A percentile compares a stretch with the other conserved stretches of the same genome.
phyloP scores from a whole-genome alignment of 1,140 invertebrate genomes.

The Orius insidiosus region DNA sequence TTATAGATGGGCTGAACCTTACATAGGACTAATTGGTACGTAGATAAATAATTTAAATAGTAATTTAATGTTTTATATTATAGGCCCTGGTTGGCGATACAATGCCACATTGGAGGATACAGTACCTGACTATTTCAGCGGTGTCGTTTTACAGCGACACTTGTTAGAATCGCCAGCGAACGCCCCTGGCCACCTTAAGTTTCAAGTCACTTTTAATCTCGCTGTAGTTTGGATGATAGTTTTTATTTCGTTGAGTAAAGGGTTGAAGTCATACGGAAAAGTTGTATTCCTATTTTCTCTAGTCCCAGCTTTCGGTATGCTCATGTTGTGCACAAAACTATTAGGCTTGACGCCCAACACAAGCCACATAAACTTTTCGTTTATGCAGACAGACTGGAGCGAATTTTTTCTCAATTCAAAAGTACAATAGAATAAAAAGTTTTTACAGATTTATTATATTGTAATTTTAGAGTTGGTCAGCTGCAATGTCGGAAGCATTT shows the following conservation, averaged over 20 bases:
- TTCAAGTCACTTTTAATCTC: slow-evolving; percentile 76
- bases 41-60: neutral
- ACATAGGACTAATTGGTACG: slow-evolving; percentile 23
- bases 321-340: slow-evolving; percentile 54
- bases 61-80: neutral
- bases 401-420: slow-evolving; percentile 69
- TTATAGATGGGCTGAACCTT: slow-evolving; percentile 67
- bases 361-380: slow-evolving; percentile 40
- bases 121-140: slow-evolving; percentile 66
- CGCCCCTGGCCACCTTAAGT: slow-evolving; percentile 51
- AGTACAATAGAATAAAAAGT: slow-evolving; percentile 26
- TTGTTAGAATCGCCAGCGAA: slow-evolving; percentile 38
- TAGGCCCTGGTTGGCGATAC: slow-evolving; percentile 12
- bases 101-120: slow-evolving; percentile 44
- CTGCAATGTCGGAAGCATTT: slow-evolving; percentile 73
- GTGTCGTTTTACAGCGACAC: slow-evolving; percentile 56
- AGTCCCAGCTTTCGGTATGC: slow-evolving; percentile 49
- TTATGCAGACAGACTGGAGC: slow-evolving; percentile 56
- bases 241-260: slow-evolving; percentile 74
- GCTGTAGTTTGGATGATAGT: slow-evolving; percentile 80
- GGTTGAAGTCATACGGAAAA: slow-evolving; percentile 69
- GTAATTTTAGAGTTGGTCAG: slow-evolving; percentile 55
- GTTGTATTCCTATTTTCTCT: slow-evolving; percentile 56
- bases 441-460: slow-evolving; percentile 1
- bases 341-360: slow-evolving; percentile 47